A percentile compares a stretch with the other conserved stretches of the same genome.
Conservation (phyloP, 2,888 invertebrate species). For the Oscheius sp. region DNA sequence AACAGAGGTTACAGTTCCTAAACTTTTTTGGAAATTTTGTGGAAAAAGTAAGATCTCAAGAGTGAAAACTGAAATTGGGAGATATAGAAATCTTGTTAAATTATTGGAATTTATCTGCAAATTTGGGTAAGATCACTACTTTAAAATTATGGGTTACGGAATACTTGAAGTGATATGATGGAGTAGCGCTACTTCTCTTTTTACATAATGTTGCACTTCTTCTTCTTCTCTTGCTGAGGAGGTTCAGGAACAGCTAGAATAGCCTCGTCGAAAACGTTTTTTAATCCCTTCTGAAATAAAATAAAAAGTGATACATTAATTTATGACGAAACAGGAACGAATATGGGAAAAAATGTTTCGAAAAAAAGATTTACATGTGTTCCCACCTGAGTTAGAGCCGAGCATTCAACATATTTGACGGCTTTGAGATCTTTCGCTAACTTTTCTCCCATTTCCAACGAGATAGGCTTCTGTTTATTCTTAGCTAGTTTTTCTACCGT, state of each 20-base stretch:
- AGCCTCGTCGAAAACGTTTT: conserved; percentile 94
- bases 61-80: not conserved
- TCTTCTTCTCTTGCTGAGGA: conserved; percentile 86
- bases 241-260: conserved; percentile 97
- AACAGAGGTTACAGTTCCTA: not conserved
- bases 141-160: conserved; percentile 2
- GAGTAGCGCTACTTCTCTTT: not conserved
- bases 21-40: not conserved
- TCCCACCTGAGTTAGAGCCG: conserved; percentile 91
- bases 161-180: not conserved
- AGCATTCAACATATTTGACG: conserved; percentile 99
- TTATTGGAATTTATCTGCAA: not conserved
- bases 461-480: conserved; percentile 97
- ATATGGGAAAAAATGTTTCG: too few relatives aligned
- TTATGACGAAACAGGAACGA: too few relatives aligned
- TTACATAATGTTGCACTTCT: conserved; percentile 79
- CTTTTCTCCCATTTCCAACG: conserved; percentile 94
- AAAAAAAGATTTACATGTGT: too few relatives aligned
- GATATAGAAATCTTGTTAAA: conserved; percentile 8
- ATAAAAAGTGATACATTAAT: not conserved
- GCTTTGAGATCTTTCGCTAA: conserved; percentile 97
- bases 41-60: not conserved
- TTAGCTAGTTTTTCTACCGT: conserved; percentile 95
- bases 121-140: not conserved
- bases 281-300: conserved; percentile 12